Evolutionary conservation across 2,797 vertebrate species (phyloP), one percentile per base, ranked within the genome.

Genomic region (Chelmon rostratus): DNA sequence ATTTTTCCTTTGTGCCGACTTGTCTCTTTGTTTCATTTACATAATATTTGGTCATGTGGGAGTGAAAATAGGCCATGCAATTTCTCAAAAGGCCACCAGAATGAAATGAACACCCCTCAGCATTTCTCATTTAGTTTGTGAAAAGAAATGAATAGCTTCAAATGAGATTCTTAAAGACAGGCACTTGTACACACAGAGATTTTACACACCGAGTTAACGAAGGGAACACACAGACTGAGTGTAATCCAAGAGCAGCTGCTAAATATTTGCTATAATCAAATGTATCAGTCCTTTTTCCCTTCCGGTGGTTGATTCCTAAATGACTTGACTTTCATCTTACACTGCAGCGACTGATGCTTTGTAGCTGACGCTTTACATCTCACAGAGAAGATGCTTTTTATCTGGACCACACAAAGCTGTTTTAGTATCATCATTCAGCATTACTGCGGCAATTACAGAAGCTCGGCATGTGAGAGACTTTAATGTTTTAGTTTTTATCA

Each of bases 71-170:
- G 68, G 42, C 68, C 21, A 4, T 66, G 69, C 54, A 42, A 68
- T 90, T 74, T 87, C 78, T 88, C 84, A 82, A 65, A 84, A 76
- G 77, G 66, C 76, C 65, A 69, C 67, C 71, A 46, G 77, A 78
- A 90, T 73, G 81, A 80, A 88, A 91, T 89, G 88, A 91, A 93
- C 79, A 83, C 62, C 88, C 75, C 35, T 35, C 61, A 86, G 86
- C 74, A 65, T 88, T 89, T 92, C 79, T 93, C 82, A 90, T 94
- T 94, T 92, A 76, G 76, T 72, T 78, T 80, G 67, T 70, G 71
- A 87, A 79, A 88, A 83, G 73, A 92, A 93, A 92, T 85, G 74
- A 92, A 93, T 88, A 84, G 82, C 84, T 81, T 86, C 52, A 92
- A 91, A 94, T 92, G 84, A 94, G 92, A 91, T 88, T 90, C 76